These are phyloP conservation scores for Volucella inflata DNA, from an alignment of 2,888 invertebrate genomes.

Conservation along the genomic window DNA sequence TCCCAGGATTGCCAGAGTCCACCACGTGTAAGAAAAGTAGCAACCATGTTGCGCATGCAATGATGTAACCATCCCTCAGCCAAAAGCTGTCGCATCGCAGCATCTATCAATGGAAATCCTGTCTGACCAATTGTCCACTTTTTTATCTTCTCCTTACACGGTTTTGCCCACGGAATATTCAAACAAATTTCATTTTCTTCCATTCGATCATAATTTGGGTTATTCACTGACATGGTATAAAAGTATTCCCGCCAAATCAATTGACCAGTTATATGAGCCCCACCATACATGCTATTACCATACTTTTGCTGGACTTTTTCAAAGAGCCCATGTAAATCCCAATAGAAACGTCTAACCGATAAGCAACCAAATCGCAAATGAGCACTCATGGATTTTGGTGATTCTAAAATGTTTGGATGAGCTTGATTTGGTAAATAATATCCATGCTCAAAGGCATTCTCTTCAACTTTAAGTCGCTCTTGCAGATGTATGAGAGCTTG, in stretches of 20 bases:
- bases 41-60: slow-evolving; percentile 88
- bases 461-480: slow-evolving; percentile 86
- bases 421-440: slow-evolving; percentile 89
- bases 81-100: slow-evolving; percentile 89
- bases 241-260: slow-evolving; percentile 91
- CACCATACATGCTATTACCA: slow-evolving; percentile 77
- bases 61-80: slow-evolving; percentile 90
- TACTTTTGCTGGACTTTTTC: slow-evolving; percentile 84
- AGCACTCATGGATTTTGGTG: slow-evolving; percentile 88
- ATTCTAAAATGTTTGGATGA: slow-evolving; percentile 87
- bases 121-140: slow-evolving; percentile 87
- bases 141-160: slow-evolving; percentile 84
- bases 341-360: slow-evolving; percentile 89
- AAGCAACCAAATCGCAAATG: slow-evolving; percentile 89
- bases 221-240: slow-evolving; percentile 91
- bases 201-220: slow-evolving; percentile 88
- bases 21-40: slow-evolving; percentile 89
- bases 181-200: slow-evolving; percentile 89
- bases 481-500: slow-evolving; percentile 86
- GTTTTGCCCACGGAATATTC: slow-evolving; percentile 88
- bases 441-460: slow-evolving; percentile 85
- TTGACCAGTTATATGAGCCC: slow-evolving; percentile 85
- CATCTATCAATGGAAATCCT: slow-evolving; percentile 90
- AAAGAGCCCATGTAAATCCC: slow-evolving; percentile 88
- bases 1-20: slow-evolving; percentile 91